Base-by-base conservation (phyloP, 1,140 invertebrate genomes). In the Calycopis cecrops region DNA sequence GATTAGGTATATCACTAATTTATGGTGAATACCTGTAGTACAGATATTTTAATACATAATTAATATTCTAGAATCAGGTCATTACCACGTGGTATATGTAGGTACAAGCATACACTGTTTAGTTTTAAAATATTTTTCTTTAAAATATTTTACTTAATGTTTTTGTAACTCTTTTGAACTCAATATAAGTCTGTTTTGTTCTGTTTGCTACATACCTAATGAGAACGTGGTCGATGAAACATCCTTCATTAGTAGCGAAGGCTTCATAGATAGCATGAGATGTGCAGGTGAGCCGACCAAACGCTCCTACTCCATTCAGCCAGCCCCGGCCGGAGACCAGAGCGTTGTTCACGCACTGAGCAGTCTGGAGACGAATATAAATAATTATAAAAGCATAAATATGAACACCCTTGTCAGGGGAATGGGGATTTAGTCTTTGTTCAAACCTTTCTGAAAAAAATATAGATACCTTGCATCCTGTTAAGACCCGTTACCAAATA, bases 161-260 rank as follows among this genome's bases (percentile, higher is more conserved):
- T 35, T 16, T 14, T 14, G 4, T 10, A 0, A 51, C 47, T 9
- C 3, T 14, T 16, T n/a, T 42, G 9, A 14, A 3, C 9, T n/a
- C 38, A 12, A 12, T 42, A 42, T 42, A 28, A n/a, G n/a, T n/a
- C n/a, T n/a, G n/a, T n/a, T n/a, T 28, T 28, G 21, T 42, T 42
- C n/a, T n/a, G 4, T 12, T 14, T 16, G 7, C 12, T 37, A 56
- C 59, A 55, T 59, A 86, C 82, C 72, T 59, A 42, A 86, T 81
- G 35, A 85, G 70, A 11, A 73, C 35, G 40, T 82, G 76, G 35
- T 83, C 77, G 38, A 75, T 74, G 50, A 60, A 80, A 53, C 84
- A 85, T 60, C 71, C 64, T 12, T 57, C 48, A 7, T 33, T 62
- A 1, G 79, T 84, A 16, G 52, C 50, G 18, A 73, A 44, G 10